phyloP scores from a whole-genome alignment of 2,113 vertebrate genomes.

The Lanius ludovicianus region DNA sequence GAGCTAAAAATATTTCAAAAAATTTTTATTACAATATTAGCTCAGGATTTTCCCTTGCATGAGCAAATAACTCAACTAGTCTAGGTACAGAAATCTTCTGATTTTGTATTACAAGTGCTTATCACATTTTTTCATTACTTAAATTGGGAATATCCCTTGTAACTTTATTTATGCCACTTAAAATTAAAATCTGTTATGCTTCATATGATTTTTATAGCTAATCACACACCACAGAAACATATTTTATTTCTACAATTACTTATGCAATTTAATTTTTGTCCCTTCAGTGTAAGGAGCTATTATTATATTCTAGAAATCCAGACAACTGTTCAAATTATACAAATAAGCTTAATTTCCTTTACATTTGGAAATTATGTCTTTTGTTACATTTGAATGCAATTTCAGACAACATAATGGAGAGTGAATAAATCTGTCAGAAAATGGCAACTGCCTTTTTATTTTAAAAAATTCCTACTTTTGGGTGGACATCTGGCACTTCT shows the following conservation, averaged over 20 bases:
- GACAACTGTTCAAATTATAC: background rate
- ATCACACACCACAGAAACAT: background rate
- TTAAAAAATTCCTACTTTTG: background rate
- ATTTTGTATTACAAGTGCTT: background rate
- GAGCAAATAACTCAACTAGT: background rate
- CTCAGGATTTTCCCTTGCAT: background rate
- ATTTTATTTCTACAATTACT: background rate
- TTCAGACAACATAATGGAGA: background rate
- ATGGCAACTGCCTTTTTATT: background rate
- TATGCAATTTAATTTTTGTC: background rate
- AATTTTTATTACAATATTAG: background rate
- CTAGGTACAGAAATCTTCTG: background rate
- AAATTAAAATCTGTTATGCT: background rate
- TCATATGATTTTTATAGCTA: background rate
- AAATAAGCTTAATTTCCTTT: background rate
- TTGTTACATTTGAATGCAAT: background rate
- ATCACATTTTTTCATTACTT: background rate
- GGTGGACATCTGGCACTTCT: background rate
- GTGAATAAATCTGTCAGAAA: background rate
- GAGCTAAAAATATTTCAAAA: background rate
- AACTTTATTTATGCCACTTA: background rate
- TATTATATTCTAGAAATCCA: background rate
- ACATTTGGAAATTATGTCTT: background rate
- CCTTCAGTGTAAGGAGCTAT: background rate
- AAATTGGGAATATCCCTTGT: background rate